Evolutionary conservation across 2,113 vertebrate genomes (phyloP).

Genomic region (Mirounga angustirostris): DNA sequence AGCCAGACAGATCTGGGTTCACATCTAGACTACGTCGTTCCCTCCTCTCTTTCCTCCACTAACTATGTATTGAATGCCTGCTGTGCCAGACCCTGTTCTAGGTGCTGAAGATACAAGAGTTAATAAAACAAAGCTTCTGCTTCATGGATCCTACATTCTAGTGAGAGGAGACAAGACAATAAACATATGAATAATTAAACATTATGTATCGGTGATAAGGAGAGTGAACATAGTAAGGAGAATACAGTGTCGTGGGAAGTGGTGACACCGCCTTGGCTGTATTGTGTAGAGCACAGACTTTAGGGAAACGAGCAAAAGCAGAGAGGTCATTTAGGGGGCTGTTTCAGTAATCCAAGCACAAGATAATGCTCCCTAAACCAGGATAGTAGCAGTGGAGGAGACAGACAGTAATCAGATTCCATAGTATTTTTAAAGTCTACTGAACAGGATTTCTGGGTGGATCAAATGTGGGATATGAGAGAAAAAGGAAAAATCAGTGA

Average conservation of each 20-base stretch:
- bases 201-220: background rate
- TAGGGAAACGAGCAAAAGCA: background rate
- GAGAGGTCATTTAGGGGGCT: background rate
- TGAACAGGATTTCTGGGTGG: conserved; percentile 21
- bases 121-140: background rate
- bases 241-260: background rate
- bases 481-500: background rate
- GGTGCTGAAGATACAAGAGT: background rate
- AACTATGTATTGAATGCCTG: background rate
- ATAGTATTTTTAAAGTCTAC: conserved; percentile 5
- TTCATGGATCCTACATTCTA: background rate
- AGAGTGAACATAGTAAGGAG: background rate
- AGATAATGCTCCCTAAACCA: background rate
- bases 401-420: background rate
- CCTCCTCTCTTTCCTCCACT: background rate
- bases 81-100: background rate
- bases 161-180: background rate
- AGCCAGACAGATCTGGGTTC: background rate
- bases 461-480: background rate
- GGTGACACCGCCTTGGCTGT: background rate
- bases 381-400: background rate
- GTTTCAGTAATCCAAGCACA: background rate
- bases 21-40: background rate
- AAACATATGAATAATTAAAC: background rate
- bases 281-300: background rate